Evolutionary conservation across 2,888 invertebrate species (phyloP).

Genomic region (Ophion ellenae): DNA sequence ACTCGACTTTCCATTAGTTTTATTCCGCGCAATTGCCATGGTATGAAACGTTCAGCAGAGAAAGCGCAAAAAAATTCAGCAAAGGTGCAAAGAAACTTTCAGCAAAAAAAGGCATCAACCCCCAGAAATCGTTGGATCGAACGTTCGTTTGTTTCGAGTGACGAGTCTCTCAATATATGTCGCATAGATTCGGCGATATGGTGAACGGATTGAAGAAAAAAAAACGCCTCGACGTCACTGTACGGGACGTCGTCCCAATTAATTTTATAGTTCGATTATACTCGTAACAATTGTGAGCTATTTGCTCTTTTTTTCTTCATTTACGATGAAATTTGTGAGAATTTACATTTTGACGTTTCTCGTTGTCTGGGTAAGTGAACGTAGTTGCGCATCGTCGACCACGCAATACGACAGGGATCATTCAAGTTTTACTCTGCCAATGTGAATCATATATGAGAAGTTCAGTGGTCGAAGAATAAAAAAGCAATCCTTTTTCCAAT

Average conservation of each 20-base stretch:
- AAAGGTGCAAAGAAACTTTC: neutral
- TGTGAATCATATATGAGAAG: neutral
- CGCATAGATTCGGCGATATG: conserved; percentile 5
- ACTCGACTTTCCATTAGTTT: neutral
- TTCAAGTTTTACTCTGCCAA: conserved; percentile 12
- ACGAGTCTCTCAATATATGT: neutral
- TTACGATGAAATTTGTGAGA: conserved; percentile 64
- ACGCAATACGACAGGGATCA: neutral
- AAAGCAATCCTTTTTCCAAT: conserved; percentile 2
- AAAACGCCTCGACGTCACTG: conserved; percentile 1
- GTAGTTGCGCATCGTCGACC: conserved; percentile 12
- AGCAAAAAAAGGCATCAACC: neutral
- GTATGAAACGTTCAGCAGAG: neutral
- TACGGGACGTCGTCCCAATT: conserved; percentile 25
- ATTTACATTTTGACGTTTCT: conserved; percentile 65
- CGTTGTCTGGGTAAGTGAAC: conserved; percentile 61
- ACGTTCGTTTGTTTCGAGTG: conserved; percentile 55
- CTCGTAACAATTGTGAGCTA: conserved; percentile 33
- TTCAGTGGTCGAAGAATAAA: conserved; percentile 38
- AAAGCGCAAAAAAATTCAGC: neutral
- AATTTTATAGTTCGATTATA: conserved; percentile 35
- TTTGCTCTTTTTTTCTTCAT: conserved; percentile 12
- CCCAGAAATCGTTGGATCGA: neutral
- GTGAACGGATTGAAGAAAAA: neutral
- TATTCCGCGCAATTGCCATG: too few species aligned